Base-by-base conservation (phyloP, 2,888 invertebrate species). In the Allygus modestus region DNA sequence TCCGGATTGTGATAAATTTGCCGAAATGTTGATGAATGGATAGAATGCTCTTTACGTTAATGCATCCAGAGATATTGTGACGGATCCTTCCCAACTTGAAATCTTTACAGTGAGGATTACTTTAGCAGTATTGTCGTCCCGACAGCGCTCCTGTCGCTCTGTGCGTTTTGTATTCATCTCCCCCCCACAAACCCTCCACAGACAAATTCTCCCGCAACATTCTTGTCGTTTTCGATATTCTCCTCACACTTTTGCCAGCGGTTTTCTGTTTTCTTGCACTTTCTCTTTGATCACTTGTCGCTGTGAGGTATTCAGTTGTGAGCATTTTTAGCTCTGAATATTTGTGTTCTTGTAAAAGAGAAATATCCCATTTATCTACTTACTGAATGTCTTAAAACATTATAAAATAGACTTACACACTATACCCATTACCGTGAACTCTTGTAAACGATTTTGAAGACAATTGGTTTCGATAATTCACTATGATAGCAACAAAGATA, bases 1-100 rank as follows among this genome's bases (percentile, higher is more conserved):
- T 77, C 37, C 51, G 11, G 77, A 77, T 77, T 77, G 77, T 77
- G 77, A 77, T 77, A 77, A 77, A 77, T 77, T 77, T 77, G 77
- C 7, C 46, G 46, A 20, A 77, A 51, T 51, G 77, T 77, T 77
- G 77, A 77, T 77, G 77, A 77, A 77, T 46, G 77, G 77, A 28
- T 51, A 46, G 77, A 77, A 77, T 46, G 77, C 77, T 77, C 28
- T 77, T 41, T 43, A 20, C 37, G 73, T 31, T 65, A 73, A 73
- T 73, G 73, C 73, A 73, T 73, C 73, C 31, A 28, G 28, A 26
- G 65, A 65, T 65, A 65, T 65, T 65, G 65, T 65, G 65, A 65
- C 65, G 65, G 65, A 65, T 65, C 65, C 65, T 28, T 65, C 65
- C 28, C 51, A 58, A 58, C 58, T 58, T 58, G 58, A 58, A 23